A percentile compares a stretch with the other conserved stretches of the same genome.
Evolutionary conservation across 2,888 invertebrate genomes (phyloP).

Genomic region (Ormia ochracea): DNA sequence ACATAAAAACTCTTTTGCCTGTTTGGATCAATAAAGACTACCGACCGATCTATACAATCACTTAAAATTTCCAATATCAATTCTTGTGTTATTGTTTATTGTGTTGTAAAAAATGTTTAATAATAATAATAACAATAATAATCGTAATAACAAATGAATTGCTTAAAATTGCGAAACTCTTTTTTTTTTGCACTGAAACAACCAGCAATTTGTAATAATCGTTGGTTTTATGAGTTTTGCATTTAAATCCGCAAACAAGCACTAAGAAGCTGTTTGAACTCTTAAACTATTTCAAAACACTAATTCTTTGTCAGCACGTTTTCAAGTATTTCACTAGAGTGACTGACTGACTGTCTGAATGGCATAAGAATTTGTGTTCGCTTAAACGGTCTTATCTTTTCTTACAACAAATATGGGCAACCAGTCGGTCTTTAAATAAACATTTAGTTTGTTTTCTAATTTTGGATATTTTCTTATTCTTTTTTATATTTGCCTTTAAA

Average conservation of each 20-base stretch:
- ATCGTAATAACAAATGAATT: conserved; percentile 1
- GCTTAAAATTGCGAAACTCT: conserved; percentile 32
- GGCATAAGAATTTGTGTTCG: neutral
- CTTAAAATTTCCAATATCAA: conserved; percentile 18
- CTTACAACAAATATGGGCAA: neutral
- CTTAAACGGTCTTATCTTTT: conserved; percentile 8
- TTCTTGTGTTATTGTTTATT: neutral
- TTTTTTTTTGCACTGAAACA: neutral
- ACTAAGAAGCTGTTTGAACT: conserved; percentile 8
- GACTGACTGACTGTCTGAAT: neutral
- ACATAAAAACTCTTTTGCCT: conserved; percentile 19
- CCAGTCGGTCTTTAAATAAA: conserved; percentile 21
- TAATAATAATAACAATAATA: too few relatives aligned
- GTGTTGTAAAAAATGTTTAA: conserved; percentile 13
- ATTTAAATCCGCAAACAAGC: neutral
- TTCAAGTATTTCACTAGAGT: conserved; percentile 11
- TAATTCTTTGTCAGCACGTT: conserved; percentile 53
- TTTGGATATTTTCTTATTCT: neutral
- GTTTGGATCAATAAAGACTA: conserved; percentile 36
- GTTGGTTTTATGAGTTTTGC: conserved; percentile 32
- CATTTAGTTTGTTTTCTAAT: conserved; percentile 2
- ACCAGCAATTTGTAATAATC: conserved; percentile 30
- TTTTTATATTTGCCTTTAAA: conserved; percentile 2
- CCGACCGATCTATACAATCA: conserved; percentile 37
- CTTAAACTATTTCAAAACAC: conserved; percentile 47